Percentiles rank a stretch among this genome's conserved stretches.
Conservation (phyloP, 2,888 invertebrate species). For the Monochamus alternatus region DNA sequence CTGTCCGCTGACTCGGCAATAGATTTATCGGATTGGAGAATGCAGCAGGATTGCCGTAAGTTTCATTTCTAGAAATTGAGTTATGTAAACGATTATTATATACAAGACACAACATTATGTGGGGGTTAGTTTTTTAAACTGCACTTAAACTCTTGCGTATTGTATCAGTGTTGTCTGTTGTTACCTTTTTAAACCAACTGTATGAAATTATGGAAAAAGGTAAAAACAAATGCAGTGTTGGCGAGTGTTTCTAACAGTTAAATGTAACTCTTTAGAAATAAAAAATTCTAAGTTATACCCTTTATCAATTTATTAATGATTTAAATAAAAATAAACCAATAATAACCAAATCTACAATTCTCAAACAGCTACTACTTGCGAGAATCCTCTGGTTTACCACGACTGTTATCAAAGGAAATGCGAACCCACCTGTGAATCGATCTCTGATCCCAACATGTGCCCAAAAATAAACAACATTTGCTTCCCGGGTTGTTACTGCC, state of each 20-base stretch:
- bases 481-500: slow-evolving; percentile 90
- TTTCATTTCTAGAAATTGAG: slow-evolving; percentile 13
- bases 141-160: too few species aligned
- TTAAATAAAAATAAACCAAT: too few species aligned
- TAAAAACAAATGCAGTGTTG: too few species aligned
- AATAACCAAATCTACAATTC: background rate
- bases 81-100: background rate
- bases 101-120: too few species aligned
- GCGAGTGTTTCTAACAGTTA: too few species aligned
- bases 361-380: slow-evolving; percentile 79
- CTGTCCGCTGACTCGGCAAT: slow-evolving; percentile 76
- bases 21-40: slow-evolving; percentile 82
- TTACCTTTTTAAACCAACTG: too few species aligned
- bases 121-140: too few species aligned
- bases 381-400: slow-evolving; percentile 83
- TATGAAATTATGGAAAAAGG: too few species aligned
- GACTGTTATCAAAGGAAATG: slow-evolving; percentile 88
- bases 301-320: too few species aligned
- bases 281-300: too few species aligned
- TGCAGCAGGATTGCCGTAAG: slow-evolving; percentile 81
- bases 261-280: too few species aligned
- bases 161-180: too few species aligned
- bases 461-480: slow-evolving; percentile 79
- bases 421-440: slow-evolving; percentile 82
- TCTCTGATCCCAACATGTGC: slow-evolving; percentile 76